Base-by-base conservation (phyloP, 2,797 vertebrate species). In the Halcyon smyrnensis region DNA sequence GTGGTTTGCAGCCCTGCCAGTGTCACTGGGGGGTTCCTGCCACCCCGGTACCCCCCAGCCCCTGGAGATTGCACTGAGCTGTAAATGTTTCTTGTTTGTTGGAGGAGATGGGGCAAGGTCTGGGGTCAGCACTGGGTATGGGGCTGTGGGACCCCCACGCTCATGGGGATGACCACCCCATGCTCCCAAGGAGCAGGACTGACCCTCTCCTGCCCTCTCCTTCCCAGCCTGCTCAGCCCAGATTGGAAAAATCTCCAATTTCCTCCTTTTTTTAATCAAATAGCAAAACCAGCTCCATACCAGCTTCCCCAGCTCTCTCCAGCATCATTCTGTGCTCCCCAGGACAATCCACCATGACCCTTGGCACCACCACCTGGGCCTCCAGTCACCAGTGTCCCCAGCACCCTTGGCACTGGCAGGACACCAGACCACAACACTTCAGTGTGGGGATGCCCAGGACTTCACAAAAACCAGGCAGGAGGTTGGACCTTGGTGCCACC, bases 261-360 rank as follows among this genome's bases (percentile, higher is more conserved):
- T 63, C 69, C 30, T 85, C 36, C 14, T 30, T 53, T 25, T 60
- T 69, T 53, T 5, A 21, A 71, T 11, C 41, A 70, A 50, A 20
- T 24, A 48, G 21, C 6, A 57, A 86, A 71, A 7, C 2, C 45
- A 76, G 12, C 17, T 71, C 57, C 62, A 19, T n/a, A 14, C 3
- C 1, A 3, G 32, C 21, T 46, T 21, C 16, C 41, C 13, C 0
- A 0, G 4, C 19, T n/a, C 34, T 23, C 65, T 39, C 63, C 68
- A 36, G n/a, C 77, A 56, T 43, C 5, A 11, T 27, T 64, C 34
- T 1, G 0, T 12, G 2, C 13, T 77, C 23, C 39, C 32, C 2
- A 1, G 43, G 51, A 7, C 5, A 15, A 70, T 20, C 11, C 41
- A 53, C n/a, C 0, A 0, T 28, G 45, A 74, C 9, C 17, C n/a